Conservation (phyloP, 2,888 invertebrate genomes). For the Drosophila mulleri region DNA sequence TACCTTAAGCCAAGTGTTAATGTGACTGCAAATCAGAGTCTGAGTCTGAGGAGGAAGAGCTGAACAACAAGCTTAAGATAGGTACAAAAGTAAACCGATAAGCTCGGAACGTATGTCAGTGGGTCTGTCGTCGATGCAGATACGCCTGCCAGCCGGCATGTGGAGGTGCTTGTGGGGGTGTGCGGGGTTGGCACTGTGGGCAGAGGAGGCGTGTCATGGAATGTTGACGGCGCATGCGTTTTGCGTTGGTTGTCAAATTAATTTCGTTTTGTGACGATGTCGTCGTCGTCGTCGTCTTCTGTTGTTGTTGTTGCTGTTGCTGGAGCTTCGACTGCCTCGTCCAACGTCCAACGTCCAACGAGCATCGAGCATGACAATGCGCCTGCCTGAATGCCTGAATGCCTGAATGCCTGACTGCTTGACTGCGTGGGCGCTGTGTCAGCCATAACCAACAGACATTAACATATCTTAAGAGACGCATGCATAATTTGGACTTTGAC, state of each 20-base stretch:
- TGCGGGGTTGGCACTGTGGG: neutral
- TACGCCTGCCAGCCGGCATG: constrained; percentile 3
- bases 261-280: constrained; percentile 71
- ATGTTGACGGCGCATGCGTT: constrained; percentile 75
- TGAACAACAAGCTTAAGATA: constrained; percentile 74
- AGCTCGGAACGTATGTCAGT: constrained; percentile 56
- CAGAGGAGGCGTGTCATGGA: constrained; percentile 14
- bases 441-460: constrained; percentile 64
- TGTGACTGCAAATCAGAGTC: constrained; percentile 59
- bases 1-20: constrained; percentile 67
- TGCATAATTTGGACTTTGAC: constrained; percentile 78
- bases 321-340: constrained; percentile 35
- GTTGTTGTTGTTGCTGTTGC: neutral
- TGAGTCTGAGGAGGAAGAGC: neutral
- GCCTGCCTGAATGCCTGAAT: constrained; percentile 14
- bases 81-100: constrained; percentile 71
- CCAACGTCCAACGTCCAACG: constrained; percentile 25
- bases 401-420: no score
- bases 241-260: constrained; percentile 80
- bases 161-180: no score
- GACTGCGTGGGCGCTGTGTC: constrained; percentile 72
- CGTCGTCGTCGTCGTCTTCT: constrained; percentile 36
- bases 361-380: constrained; percentile 62
- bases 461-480: constrained; percentile 72
- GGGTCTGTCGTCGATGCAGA: constrained; percentile 43